phyloP scores from a whole-genome alignment of 2,797 vertebrate species.

The Tiaroga cobitis region DNA sequence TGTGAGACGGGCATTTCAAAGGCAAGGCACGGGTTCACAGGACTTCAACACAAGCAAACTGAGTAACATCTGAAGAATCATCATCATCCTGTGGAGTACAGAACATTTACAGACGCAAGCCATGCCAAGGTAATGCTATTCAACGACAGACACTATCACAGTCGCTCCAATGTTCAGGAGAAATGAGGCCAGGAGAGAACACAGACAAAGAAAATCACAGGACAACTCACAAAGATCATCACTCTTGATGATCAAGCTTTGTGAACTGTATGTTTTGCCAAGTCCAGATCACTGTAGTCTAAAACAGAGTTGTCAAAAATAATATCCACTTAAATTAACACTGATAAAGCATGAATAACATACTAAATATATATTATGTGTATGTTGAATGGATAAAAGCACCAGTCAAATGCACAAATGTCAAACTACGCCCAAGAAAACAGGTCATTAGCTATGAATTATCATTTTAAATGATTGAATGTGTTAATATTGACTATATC shows the following conservation, averaged over 20 bases:
- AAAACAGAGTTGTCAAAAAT: background rate
- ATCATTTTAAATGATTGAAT: background rate
- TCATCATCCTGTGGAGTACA: background rate
- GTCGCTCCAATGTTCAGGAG: background rate
- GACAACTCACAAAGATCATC: background rate
- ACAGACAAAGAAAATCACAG: background rate
- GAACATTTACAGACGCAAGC: background rate
- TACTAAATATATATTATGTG: too few species aligned
- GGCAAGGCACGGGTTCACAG: background rate
- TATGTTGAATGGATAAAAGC: background rate
- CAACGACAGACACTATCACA: background rate
- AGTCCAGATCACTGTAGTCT: background rate
- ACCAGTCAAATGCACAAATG: background rate
- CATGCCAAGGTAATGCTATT: constrained; percentile 17
- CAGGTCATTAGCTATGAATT: background rate
- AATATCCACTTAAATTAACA: background rate
- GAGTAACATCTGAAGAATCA: background rate
- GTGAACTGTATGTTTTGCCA: background rate
- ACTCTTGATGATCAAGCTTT: background rate
- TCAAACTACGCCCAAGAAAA: background rate
- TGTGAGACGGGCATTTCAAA: background rate
- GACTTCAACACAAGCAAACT: background rate
- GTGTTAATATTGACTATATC: background rate
- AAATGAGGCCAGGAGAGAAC: background rate
- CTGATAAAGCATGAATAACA: background rate